Conservation (phyloP, 2,888 invertebrate genomes). For the Eulithis testata region DNA sequence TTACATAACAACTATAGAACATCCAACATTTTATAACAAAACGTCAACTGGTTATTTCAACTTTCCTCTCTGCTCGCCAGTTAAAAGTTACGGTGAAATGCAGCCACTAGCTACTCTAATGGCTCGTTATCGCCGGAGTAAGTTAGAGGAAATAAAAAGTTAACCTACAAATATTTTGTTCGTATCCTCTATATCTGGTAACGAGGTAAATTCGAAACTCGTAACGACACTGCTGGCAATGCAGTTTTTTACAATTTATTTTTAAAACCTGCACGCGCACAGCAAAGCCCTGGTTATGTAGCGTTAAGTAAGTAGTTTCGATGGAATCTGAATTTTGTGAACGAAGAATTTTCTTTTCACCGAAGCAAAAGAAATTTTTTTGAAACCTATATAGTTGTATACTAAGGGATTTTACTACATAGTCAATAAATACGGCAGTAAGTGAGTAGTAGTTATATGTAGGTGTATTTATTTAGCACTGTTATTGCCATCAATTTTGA, state of each 20-base stretch:
- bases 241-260: no score
- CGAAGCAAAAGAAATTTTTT: no score
- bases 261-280: no score
- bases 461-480: background rate
- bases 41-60: slow-evolving; percentile 29
- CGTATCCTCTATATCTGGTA: slow-evolving; percentile 11
- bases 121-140: slow-evolving; percentile 28
- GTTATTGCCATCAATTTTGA: background rate
- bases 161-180: slow-evolving; percentile 20
- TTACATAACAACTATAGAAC: background rate
- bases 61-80: slow-evolving; percentile 42
- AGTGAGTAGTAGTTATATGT: no score
- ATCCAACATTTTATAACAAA: slow-evolving; percentile 2
- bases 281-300: no score
- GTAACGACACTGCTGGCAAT: no score
- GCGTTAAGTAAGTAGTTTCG: no score
- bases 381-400: no score
- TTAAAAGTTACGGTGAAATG: slow-evolving; percentile 46
- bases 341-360: no score
- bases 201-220: slow-evolving; percentile 14
- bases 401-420: no score
- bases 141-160: slow-evolving; percentile 28
- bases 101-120: slow-evolving; percentile 35
- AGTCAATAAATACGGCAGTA: no score
- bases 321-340: no score